Base-by-base conservation (phyloP, 1,140 invertebrate genomes). In the Drosophila virilis region DNA sequence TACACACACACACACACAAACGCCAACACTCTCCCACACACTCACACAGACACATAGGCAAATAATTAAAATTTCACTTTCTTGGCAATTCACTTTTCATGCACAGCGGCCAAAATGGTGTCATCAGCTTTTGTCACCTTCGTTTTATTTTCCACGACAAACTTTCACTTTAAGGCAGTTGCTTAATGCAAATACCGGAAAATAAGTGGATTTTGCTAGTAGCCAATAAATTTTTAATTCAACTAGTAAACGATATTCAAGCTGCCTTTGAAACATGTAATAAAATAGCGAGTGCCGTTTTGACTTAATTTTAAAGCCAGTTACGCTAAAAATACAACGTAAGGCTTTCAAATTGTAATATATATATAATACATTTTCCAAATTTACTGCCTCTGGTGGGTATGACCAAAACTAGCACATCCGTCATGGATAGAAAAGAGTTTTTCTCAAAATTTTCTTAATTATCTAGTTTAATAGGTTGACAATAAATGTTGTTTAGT, bases 61-160 rank as follows among this genome's bases (percentile, higher is more conserved):
- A 90, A 89, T 89, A 89, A 89, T 90, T 90, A 90, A 90, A 84
- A 90, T 89, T 89, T 89, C 85, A 90, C 84, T 89, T 89, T 90
- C 82, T 86, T 86, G 83, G 78, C 83, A 82, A 89, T 84, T 88
- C 83, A 90, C 77, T 90, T 90, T 90, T 85, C 54, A 64, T 86
- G 58, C 65, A 62, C 62, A 69, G 48, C 43, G 59, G 59, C 65
- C 37, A 64, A 89, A 89, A 90, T 85, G 76, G 84, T 90, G 85
- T 89, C 84, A 89, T 90, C 74, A 69, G 80, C 74, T 78, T 78
- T 61, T 50, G 65, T 69, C 65, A 69, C 57, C 71, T 61, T 61
- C 65, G 43, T 35, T 17, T 46, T 35, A 38, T 48, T 8, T 45
- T 13, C 8, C 32, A 15, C 13, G 12, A 45, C 35, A 73, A 55